A percentile compares a stretch with the other conserved stretches of the same genome.
Evolutionary conservation across 2,888 invertebrate species (phyloP).

Genomic region (Chrysotoxum bicinctum): DNA sequence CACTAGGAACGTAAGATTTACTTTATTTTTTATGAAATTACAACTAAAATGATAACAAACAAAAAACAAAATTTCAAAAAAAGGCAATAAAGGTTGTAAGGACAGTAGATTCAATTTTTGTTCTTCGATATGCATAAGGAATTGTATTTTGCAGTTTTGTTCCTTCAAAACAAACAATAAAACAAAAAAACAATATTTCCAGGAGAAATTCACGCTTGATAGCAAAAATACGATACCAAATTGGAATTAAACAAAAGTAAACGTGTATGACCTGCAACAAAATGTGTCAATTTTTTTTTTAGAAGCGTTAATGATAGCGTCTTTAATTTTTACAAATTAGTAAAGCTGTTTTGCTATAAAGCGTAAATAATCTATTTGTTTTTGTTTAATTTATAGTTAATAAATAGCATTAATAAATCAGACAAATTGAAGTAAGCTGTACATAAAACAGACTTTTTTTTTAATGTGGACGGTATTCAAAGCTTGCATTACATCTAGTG

Average conservation of each 20-base stretch:
- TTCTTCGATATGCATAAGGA: conserved; percentile 57
- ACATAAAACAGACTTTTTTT: conserved; percentile 51
- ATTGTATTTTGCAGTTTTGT: conserved; percentile 1
- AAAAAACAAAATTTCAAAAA: too few relatives aligned
- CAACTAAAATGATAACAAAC: too few relatives aligned
- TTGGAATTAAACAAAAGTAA: background rate
- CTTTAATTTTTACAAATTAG: background rate
- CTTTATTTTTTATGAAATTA: too few relatives aligned
- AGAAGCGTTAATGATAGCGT: background rate
- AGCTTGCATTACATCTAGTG: conserved; percentile 77
- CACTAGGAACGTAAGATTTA: too few relatives aligned
- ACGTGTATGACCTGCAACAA: background rate
- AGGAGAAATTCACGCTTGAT: background rate
- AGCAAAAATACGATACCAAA: background rate
- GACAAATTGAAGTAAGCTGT: conserved; percentile 42
- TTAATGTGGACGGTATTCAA: conserved; percentile 80
- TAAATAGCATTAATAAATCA: conserved; percentile 28
- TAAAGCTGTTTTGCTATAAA: conserved; percentile 3
- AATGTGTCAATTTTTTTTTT: background rate
- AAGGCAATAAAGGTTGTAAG: conserved; percentile 39
- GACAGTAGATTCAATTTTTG: conserved; percentile 63
- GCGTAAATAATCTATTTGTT: background rate
- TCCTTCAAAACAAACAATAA: background rate
- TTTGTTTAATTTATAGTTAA: conserved; percentile 5
- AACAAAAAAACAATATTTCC: background rate